Conservation (phyloP, 2,797 vertebrate genomes). For the Balearica regulorum region DNA sequence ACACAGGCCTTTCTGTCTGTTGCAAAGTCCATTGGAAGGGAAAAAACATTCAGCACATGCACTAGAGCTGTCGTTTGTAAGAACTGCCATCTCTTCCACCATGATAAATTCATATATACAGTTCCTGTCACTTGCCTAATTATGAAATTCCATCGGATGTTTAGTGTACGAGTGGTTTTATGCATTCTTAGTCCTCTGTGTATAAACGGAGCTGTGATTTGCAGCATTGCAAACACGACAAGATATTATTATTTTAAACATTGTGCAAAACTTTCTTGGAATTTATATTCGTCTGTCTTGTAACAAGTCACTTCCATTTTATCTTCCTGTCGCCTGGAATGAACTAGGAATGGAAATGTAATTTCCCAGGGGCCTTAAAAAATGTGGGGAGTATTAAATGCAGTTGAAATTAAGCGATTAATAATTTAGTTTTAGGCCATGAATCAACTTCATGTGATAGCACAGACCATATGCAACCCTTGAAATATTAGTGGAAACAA, state of each 20-base stretch:
- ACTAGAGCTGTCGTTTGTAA: neutral
- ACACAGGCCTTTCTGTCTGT: neutral
- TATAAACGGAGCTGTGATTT: conserved; percentile 13
- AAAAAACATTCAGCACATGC: neutral
- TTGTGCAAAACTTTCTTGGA: conserved; percentile 67
- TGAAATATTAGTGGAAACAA: conserved; percentile 65
- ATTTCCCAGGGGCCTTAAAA: conserved; percentile 83
- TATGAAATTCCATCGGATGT: neutral
- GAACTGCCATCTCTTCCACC: neutral
- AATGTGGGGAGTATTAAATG: conserved; percentile 82
- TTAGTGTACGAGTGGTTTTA: neutral
- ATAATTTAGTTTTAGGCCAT: conserved; percentile 92
- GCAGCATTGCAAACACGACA: conserved; percentile 45
- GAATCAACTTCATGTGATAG: conserved; percentile 80
- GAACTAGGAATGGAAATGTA: conserved; percentile 77
- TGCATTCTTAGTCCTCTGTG: neutral
- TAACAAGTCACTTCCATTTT: conserved; percentile 77
- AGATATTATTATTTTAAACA: conserved; percentile 71
- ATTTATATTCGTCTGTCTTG: conserved; percentile 73
- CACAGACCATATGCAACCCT: conserved; percentile 63
- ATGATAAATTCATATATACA: neutral
- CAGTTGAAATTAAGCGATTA: conserved; percentile 91
- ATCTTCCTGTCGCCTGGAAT: conserved; percentile 73
- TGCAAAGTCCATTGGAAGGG: neutral
- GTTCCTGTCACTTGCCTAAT: neutral